phyloP scores from a whole-genome alignment of 2,888 invertebrate genomes.

The Cepaea hortensis region DNA sequence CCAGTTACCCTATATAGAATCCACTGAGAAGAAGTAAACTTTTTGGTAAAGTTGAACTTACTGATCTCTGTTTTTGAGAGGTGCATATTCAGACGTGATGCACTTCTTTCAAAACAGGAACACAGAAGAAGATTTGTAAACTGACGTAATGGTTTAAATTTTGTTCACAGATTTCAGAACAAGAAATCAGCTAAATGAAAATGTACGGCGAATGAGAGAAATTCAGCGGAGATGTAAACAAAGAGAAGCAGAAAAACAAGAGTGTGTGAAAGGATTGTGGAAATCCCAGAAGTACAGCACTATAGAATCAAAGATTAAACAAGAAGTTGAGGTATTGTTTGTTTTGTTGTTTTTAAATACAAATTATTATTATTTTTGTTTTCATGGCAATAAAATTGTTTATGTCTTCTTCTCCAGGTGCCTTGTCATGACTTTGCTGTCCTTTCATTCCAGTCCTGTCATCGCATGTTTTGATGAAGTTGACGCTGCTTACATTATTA shows the following conservation, averaged over 20 bases:
- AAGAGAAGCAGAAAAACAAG: constrained; percentile 64
- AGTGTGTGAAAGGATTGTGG: constrained; percentile 75
- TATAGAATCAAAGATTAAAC: constrained; percentile 72
- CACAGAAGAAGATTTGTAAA: neutral
- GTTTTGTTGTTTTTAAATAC: no score
- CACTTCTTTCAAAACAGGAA: no score
- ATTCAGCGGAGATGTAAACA: constrained; percentile 71
- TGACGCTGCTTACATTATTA: no score
- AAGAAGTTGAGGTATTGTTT: constrained; percentile 62
- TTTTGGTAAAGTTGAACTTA: no score
- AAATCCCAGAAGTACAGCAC: constrained; percentile 74
- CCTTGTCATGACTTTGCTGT: no score
- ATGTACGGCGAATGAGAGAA: constrained; percentile 74
- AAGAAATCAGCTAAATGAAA: constrained; percentile 74
- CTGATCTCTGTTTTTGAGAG: no score
- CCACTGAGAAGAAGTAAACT: no score
- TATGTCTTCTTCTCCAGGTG: no score
- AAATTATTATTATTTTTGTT: no score
- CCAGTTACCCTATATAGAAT: no score
- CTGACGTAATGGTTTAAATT: neutral
- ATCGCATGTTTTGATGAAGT: neutral
- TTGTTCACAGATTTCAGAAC: constrained; percentile 59
- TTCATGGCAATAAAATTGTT: no score
- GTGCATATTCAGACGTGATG: no score
- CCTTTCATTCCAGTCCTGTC: neutral